phyloP scores from a whole-genome alignment of 2,113 vertebrate genomes.

The Halcyon malimbica region DNA sequence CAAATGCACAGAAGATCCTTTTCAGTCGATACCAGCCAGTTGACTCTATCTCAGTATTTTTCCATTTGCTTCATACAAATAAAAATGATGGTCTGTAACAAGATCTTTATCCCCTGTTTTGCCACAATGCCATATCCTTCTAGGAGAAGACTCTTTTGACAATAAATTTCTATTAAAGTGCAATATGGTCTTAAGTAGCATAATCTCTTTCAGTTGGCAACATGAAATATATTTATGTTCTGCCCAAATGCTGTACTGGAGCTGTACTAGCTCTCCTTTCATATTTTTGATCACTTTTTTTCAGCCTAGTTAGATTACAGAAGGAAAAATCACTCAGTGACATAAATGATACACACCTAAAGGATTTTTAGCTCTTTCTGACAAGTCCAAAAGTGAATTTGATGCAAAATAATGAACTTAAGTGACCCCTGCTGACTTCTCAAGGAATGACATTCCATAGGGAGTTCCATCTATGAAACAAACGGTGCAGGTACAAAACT shows the following conservation, averaged over 20 bases:
- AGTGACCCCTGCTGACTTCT: slow-evolving; percentile 40
- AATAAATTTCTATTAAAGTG: slow-evolving; percentile 25
- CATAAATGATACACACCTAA: not conserved
- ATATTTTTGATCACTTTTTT: not conserved
- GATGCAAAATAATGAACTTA: slow-evolving; percentile 48
- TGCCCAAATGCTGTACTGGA: not conserved
- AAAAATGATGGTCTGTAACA: not conserved
- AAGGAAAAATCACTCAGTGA: not conserved
- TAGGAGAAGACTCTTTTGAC: not conserved
- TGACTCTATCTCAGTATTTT: not conserved
- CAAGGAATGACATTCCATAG: slow-evolving; percentile 44
- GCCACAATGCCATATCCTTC: not conserved
- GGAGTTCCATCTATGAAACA: not conserved
- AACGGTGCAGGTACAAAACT: not conserved
- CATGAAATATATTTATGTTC: not conserved
- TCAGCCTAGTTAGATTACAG: not conserved
- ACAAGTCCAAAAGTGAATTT: slow-evolving; percentile 25
- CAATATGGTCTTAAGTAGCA: not conserved
- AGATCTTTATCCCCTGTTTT: not conserved
- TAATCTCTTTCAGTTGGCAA: not conserved
- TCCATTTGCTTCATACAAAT: not conserved
- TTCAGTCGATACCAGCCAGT: not conserved
- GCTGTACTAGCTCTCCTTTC: not conserved
- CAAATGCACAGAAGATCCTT: not conserved
- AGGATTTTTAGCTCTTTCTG: slow-evolving; percentile 2